Evolutionary conservation across 2,888 invertebrate species (phyloP).

Genomic region (Mythimna vitellina): DNA sequence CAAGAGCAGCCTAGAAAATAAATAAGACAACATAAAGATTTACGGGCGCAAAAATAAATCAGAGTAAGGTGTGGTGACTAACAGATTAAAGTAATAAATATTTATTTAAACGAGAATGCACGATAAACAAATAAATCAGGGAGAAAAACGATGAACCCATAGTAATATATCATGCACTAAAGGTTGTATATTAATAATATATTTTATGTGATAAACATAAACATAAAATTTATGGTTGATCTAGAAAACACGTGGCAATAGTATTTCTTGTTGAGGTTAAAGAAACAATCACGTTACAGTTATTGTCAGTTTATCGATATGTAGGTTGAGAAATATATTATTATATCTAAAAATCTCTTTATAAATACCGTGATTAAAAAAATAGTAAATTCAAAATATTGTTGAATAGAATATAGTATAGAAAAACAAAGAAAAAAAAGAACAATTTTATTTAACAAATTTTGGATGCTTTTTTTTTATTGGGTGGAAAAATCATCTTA

Average conservation of each 20-base stretch:
- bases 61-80: constrained; percentile 61
- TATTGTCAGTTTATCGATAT: background rate
- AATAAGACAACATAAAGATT: constrained; percentile 55
- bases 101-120: constrained; percentile 58
- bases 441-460: no score
- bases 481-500: no score
- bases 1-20: constrained; percentile 35
- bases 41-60: constrained; percentile 50
- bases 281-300: background rate
- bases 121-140: constrained; percentile 66
- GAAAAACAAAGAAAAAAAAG: no score
- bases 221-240: constrained; percentile 35
- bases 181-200: constrained; percentile 50
- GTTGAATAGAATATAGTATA: no score
- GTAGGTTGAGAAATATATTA: background rate
- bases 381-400: no score
- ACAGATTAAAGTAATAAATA: constrained; percentile 65
- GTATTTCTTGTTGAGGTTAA: constrained; percentile 16
- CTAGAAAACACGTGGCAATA: constrained; percentile 21
- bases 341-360: background rate
- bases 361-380: no score
- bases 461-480: no score
- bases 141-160: constrained; percentile 48
- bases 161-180: constrained; percentile 54
- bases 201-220: constrained; percentile 39